A percentile compares a stretch with the other conserved stretches of the same genome.
phyloP scores from a whole-genome alignment of 2,797 vertebrate genomes.

The Limnodromus scolopaceus region DNA sequence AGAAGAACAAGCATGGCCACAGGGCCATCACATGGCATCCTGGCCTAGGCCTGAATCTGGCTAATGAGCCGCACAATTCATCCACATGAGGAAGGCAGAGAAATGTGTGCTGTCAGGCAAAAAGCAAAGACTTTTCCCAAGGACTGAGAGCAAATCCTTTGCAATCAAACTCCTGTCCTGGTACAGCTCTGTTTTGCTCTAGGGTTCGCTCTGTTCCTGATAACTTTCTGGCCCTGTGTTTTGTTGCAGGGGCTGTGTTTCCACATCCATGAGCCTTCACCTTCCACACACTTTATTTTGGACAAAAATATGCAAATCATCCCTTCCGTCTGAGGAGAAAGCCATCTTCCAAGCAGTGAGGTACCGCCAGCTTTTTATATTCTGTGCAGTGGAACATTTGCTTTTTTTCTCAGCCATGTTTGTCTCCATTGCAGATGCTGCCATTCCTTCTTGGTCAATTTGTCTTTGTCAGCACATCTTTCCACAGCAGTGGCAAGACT shows the following conservation, averaged over 20 bases:
- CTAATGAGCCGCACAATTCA: background rate
- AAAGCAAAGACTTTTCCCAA: background rate
- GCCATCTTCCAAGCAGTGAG: background rate
- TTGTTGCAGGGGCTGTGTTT: background rate
- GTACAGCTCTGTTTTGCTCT: background rate
- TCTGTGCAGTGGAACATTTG: background rate
- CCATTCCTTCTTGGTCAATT: conserved; percentile 10
- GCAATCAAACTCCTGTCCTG: background rate
- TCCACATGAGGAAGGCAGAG: background rate
- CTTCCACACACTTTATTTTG: conserved; percentile 17
- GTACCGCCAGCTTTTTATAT: background rate
- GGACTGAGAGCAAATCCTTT: background rate
- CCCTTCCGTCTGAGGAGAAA: background rate
- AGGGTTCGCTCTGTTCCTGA: background rate
- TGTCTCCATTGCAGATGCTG: background rate
- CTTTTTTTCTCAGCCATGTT: background rate
- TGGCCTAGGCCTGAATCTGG: background rate
- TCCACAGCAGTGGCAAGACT: background rate
- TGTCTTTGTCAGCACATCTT: conserved; percentile 26
- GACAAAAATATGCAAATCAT: conserved; percentile 11
- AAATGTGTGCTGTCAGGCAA: accelerated
- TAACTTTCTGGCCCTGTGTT: background rate
- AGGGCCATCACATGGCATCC: background rate
- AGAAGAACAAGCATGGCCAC: background rate
- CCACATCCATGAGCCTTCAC: background rate